phyloP scores from a whole-genome alignment of 2,888 invertebrate species.

The Therioaphis trifolii region DNA sequence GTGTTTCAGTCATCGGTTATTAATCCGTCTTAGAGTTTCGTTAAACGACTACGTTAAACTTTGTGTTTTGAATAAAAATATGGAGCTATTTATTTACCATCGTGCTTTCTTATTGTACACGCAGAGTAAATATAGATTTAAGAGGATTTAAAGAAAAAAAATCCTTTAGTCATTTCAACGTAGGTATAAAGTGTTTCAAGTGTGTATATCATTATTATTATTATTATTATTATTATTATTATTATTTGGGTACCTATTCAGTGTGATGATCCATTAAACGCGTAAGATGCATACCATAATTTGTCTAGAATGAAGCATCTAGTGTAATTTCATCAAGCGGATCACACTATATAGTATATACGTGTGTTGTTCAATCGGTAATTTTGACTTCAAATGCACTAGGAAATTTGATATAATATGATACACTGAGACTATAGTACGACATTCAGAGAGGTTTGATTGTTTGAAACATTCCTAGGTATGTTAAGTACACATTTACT shows the following conservation, averaged over 20 bases:
- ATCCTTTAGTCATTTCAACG: background rate
- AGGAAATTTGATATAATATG: too few relatives aligned
- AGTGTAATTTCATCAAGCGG: too few relatives aligned
- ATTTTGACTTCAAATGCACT: too few relatives aligned
- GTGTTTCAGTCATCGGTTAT: background rate
- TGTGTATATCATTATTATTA: background rate
- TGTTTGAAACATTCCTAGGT: too few relatives aligned
- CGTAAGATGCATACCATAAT: too few relatives aligned
- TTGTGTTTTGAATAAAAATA: background rate
- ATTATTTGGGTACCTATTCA: background rate
- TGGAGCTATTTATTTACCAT: conserved; percentile 23
- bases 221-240: too few relatives aligned
- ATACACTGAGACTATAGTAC: too few relatives aligned
- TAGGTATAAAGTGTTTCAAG: background rate
- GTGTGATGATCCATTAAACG: background rate
- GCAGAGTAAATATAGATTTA: background rate
- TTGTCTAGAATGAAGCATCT: too few relatives aligned
- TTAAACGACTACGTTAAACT: background rate
- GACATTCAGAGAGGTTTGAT: too few relatives aligned
- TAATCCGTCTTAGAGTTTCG: background rate
- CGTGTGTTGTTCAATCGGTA: too few relatives aligned
- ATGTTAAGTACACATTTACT: too few relatives aligned
- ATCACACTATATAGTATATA: too few relatives aligned
- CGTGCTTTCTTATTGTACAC: background rate
- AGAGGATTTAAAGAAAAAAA: background rate